Evolutionary conservation across 2,113 vertebrate genomes (phyloP).

Genomic region (Toxostoma redivivum): DNA sequence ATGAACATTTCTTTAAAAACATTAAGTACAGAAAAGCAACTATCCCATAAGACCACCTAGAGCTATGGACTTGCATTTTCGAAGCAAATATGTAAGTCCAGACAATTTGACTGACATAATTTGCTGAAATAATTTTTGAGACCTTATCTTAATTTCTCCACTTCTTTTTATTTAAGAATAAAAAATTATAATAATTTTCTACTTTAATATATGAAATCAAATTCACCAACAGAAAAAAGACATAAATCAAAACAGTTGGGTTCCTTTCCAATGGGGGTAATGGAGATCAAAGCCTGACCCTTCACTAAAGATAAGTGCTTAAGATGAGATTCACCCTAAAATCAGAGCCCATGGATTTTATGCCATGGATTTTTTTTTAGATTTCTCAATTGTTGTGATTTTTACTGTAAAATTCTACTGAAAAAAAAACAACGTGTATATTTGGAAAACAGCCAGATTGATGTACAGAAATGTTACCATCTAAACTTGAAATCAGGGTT

Average conservation of each 20-base stretch:
- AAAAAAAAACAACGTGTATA: background rate
- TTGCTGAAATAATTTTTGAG: background rate
- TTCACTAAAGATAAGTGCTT: background rate
- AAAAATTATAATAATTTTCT: background rate
- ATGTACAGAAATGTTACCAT: background rate
- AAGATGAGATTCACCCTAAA: background rate
- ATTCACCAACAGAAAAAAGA: background rate
- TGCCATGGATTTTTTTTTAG: background rate
- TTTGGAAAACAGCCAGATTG: background rate
- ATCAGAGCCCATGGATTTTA: background rate
- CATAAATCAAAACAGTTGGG: background rate
- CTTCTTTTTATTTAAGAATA: background rate
- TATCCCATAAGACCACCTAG: background rate
- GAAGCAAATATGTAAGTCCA: background rate
- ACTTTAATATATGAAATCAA: background rate
- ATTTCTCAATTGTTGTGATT: background rate
- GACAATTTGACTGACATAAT: background rate
- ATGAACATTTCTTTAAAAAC: slow-evolving; percentile 13
- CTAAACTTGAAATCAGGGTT: background rate
- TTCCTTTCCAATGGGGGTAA: background rate
- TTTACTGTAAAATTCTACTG: background rate
- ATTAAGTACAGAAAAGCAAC: slow-evolving; percentile 32
- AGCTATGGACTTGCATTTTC: background rate
- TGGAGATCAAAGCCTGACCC: background rate
- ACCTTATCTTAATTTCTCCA: background rate